These are phyloP conservation scores for Formicarius rufipectus DNA, from an alignment of 2,113 vertebrate genomes.

Conservation along the genomic window DNA sequence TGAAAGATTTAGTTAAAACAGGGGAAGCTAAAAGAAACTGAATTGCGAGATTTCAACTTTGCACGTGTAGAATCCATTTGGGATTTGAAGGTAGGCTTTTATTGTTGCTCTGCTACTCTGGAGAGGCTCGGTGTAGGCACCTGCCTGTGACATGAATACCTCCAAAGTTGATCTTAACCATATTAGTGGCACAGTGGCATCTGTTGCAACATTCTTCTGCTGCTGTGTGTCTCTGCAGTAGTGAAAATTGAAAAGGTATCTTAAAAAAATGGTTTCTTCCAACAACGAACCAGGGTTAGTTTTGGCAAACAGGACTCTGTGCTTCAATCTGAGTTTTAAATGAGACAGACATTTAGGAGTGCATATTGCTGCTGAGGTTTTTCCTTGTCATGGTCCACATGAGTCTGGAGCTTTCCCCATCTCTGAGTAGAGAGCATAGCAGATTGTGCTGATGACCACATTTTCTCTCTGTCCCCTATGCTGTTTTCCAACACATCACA, in stretches of 20 bases:
- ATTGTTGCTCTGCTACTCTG: not conserved
- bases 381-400: not conserved
- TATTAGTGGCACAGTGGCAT: accelerated
- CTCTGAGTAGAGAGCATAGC: not conserved
- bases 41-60: not conserved
- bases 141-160: not conserved
- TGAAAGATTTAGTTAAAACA: not conserved
- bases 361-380: not conserved
- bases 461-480: not conserved
- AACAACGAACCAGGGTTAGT: not conserved
- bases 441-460: not conserved
- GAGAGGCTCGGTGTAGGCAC: not conserved
- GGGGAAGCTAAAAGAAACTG: not conserved
- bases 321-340: not conserved
- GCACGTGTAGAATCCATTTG: not conserved
- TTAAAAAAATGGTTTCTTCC: not conserved
- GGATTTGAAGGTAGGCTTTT: not conserved
- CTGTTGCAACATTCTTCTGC: not conserved
- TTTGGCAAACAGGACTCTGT: not conserved
- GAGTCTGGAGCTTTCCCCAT: not conserved
- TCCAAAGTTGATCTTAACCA: not conserved
- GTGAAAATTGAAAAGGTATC: not conserved
- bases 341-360: not conserved
- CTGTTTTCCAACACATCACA: not conserved
- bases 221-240: not conserved